Conservation (phyloP, 37 sponge, comb jelly and placozoan species). For the Cladorhizidae sp. region DNA sequence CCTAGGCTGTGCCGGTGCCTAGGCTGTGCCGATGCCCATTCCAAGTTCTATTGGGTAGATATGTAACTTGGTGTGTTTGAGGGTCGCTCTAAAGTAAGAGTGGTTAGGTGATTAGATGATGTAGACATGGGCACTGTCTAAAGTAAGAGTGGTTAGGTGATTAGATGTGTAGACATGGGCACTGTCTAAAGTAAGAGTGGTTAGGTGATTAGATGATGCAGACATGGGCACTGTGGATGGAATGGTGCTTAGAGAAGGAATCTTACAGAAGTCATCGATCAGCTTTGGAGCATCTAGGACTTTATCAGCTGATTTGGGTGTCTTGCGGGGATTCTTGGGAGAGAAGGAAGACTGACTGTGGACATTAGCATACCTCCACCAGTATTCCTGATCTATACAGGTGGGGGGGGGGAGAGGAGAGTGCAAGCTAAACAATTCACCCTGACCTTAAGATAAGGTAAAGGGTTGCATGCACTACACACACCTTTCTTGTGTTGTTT, state of each 20-base stretch:
- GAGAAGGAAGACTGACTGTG: slow-evolving; percentile 1
- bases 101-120: neutral
- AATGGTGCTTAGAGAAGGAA: neutral
- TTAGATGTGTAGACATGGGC: neutral
- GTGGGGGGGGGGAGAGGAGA: neutral
- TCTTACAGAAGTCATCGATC: slow-evolving; percentile 85
- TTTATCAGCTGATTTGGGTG: slow-evolving; percentile 78
- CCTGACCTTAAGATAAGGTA: too few relatives aligned
- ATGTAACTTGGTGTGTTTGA: too few relatives aligned
- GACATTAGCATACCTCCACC: slow-evolving; percentile 4
- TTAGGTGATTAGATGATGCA: too few relatives aligned
- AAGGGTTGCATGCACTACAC: neutral
- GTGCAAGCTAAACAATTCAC: too few relatives aligned
- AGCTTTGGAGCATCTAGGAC: slow-evolving; percentile 90
- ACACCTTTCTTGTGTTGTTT: slow-evolving; percentile 7
- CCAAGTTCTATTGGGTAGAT: too few relatives aligned
- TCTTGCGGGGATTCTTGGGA: slow-evolving; percentile 18
- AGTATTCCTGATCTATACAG: slow-evolving; percentile 46
- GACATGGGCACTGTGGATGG: too few relatives aligned
- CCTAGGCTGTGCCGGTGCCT: too few relatives aligned
- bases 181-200: neutral
- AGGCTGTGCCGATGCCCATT: too few relatives aligned
- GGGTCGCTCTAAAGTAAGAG: too few relatives aligned
- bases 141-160: neutral
- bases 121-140: neutral